These are phyloP conservation scores for Ramphastos sulfuratus DNA, from an alignment of 2,113 vertebrate species.

Conservation along the genomic window DNA sequence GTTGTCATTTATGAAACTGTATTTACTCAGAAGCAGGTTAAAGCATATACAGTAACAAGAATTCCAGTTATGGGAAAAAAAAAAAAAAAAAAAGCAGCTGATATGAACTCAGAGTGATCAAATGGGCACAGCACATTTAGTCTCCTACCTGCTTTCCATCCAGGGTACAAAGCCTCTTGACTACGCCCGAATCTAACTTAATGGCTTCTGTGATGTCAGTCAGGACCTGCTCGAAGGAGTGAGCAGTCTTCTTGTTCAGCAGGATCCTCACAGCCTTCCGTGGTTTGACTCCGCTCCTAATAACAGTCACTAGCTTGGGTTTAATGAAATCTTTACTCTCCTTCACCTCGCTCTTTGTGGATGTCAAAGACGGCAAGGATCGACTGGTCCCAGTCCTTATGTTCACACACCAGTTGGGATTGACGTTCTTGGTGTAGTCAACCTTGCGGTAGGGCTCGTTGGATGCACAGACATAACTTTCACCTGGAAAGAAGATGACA, in stretches of 20 bases:
- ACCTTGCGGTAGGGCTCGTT: conserved; percentile 92
- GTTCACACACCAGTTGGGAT: conserved; percentile 97
- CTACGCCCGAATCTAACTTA: conserved; percentile 95
- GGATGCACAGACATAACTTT: conserved; percentile 97
- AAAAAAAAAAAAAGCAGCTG: not conserved
- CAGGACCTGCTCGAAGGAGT: conserved; percentile 97
- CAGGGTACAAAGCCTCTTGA: conserved; percentile 93
- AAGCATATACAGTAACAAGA: not conserved
- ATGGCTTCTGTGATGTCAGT: conserved; percentile 98
- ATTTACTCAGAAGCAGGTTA: not conserved
- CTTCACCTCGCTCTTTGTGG: conserved; percentile 81
- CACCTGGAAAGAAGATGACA: conserved; percentile 77
- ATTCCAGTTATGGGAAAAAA: not conserved
- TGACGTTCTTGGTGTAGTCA: conserved; percentile 94
- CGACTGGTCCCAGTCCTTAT: conserved; percentile 82
- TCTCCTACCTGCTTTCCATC: conserved; percentile 93
- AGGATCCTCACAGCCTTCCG: conserved; percentile 95
- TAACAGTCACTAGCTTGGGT: conserved; percentile 96
- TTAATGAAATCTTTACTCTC: conserved; percentile 96
- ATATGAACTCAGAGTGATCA: not conserved
- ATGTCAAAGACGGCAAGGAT: conserved; percentile 79
- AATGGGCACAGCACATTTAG: not conserved
- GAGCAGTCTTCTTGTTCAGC: conserved; percentile 97
- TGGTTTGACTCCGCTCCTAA: conserved; percentile 94
- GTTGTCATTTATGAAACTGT: not conserved